phyloP scores from a whole-genome alignment of 2,888 invertebrate species.

The Muscina levida region DNA sequence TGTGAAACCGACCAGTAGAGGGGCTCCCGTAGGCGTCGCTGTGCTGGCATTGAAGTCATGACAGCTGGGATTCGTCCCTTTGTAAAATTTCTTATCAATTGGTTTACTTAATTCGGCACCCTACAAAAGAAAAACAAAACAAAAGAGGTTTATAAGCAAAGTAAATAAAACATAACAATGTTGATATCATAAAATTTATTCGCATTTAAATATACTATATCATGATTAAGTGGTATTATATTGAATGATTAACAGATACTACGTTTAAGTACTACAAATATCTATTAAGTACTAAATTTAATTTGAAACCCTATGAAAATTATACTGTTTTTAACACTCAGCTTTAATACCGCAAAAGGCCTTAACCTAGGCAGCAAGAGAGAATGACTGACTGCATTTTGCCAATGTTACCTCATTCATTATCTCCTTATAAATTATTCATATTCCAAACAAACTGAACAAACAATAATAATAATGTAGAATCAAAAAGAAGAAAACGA shows the following conservation, averaged over 20 bases:
- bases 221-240: too few relatives aligned
- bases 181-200: neutral
- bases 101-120: constrained; percentile 97
- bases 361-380: constrained; percentile 50
- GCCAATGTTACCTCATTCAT: constrained; percentile 45
- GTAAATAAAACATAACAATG: too few relatives aligned
- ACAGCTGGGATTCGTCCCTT: constrained; percentile 99
- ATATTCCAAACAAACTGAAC: constrained; percentile 17
- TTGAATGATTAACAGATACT: too few relatives aligned
- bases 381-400: neutral
- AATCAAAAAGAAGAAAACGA: too few relatives aligned
- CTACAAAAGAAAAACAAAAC: constrained; percentile 80
- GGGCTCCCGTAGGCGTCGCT: constrained; percentile 90
- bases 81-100: constrained; percentile 98
- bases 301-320: too few relatives aligned
- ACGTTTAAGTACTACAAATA: too few relatives aligned
- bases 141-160: neutral
- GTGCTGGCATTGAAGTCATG: constrained; percentile 97
- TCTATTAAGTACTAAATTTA: too few relatives aligned
- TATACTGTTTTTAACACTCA: too few relatives aligned
- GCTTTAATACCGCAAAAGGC: too few relatives aligned
- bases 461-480: too few relatives aligned
- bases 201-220: too few relatives aligned
- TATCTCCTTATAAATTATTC: constrained; percentile 38
- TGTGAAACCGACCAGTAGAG: constrained; percentile 97